Evolutionary conservation across 1,140 invertebrate species (phyloP).

Genomic region (Coenobita brevimanus): DNA sequence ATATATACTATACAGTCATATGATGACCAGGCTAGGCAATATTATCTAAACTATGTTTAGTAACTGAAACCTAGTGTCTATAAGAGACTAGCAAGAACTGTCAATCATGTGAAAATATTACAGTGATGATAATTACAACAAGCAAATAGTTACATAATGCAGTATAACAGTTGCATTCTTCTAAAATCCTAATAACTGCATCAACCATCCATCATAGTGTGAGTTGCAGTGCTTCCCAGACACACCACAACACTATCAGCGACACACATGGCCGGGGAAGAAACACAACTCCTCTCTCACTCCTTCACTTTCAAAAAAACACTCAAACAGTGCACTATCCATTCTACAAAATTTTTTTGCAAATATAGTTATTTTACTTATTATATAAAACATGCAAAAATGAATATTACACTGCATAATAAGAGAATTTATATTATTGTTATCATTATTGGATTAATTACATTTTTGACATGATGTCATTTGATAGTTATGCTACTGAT

Average conservation of each 20-base stretch:
- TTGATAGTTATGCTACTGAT: no score
- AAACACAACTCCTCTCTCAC: neutral
- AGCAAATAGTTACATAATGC: slow-evolving; percentile 62
- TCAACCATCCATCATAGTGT: slow-evolving; percentile 9
- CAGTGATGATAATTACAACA: slow-evolving; percentile 64
- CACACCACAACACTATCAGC: slow-evolving; percentile 2
- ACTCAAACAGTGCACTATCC: neutral
- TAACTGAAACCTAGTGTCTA: slow-evolving; percentile 66
- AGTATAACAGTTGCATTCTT: slow-evolving; percentile 60
- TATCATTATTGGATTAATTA: no score
- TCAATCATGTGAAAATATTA: slow-evolving; percentile 63
- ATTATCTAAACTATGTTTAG: slow-evolving; percentile 57
- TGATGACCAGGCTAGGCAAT: slow-evolving; percentile 63
- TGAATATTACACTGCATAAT: no score
- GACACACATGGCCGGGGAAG: neutral
- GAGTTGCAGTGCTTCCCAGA: neutral
- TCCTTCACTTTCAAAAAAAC: neutral
- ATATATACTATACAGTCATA: slow-evolving; percentile 60
- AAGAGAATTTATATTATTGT: no score
- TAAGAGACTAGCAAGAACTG: slow-evolving; percentile 60
- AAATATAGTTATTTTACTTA: no score
- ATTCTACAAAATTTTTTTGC: no score
- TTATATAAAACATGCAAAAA: no score
- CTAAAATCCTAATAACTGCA: slow-evolving; percentile 41
- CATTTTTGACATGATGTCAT: no score